Conservation (phyloP, 2,888 invertebrate species). For the Tenthredo distinguenda region DNA sequence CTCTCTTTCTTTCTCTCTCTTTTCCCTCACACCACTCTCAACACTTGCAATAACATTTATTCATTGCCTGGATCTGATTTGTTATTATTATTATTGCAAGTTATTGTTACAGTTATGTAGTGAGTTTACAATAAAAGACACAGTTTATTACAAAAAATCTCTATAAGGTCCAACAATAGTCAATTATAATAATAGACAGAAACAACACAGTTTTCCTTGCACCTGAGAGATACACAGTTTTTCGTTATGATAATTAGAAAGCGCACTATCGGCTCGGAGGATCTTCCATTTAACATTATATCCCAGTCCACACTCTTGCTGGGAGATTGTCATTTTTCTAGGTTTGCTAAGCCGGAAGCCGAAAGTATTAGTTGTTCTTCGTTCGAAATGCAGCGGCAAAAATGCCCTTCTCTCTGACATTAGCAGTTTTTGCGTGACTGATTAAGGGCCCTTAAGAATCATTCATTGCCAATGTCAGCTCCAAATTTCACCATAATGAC, state of each 20-base stretch:
- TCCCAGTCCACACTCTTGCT: slow-evolving; percentile 8
- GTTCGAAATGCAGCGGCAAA: neutral
- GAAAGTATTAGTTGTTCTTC: neutral
- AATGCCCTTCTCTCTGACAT: neutral
- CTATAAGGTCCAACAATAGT: slow-evolving; percentile 9
- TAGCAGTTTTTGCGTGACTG: neutral
- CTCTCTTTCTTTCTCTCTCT: neutral
- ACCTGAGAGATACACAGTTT: neutral
- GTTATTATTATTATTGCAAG: slow-evolving; percentile 40
- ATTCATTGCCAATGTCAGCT: neutral
- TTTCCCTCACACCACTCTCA: slow-evolving; percentile 14
- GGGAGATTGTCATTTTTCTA: neutral
- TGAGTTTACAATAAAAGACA: slow-evolving; percentile 17
- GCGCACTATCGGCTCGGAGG: neutral
- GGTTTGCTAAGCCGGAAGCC: neutral
- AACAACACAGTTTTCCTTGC: slow-evolving; percentile 8
- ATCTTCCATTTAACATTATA: neutral
- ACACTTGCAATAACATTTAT: slow-evolving; percentile 46
- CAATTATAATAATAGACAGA: neutral
- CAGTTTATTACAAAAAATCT: slow-evolving; percentile 21
- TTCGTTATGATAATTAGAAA: neutral
- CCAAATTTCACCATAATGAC: slow-evolving; percentile 12
- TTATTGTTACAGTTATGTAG: slow-evolving; percentile 18
- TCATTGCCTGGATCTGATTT: slow-evolving; percentile 40
- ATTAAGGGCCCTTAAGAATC: neutral